Evolutionary conservation across 2,888 invertebrate genomes (phyloP).

Genomic region (Nymphalis c-album): DNA sequence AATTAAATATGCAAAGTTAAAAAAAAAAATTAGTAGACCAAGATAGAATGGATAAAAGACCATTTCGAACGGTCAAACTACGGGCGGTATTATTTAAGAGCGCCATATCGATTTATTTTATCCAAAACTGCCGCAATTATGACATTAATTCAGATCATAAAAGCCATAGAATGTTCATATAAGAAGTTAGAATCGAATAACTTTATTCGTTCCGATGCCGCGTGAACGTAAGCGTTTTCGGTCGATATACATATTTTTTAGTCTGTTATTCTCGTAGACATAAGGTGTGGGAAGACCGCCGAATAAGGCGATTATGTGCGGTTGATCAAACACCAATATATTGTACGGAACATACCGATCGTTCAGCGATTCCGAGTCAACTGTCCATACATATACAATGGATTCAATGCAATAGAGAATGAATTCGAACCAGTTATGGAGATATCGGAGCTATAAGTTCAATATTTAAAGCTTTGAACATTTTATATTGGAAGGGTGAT

Average conservation of each 20-base stretch:
- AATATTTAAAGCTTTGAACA: slow-evolving; percentile 53
- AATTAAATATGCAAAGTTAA: slow-evolving; percentile 45
- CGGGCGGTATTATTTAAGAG: slow-evolving; percentile 77
- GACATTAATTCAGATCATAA: slow-evolving; percentile 77
- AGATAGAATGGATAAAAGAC: slow-evolving; percentile 55
- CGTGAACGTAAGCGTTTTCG: slow-evolving; percentile 61
- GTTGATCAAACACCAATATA: slow-evolving; percentile 61
- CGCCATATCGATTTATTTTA: slow-evolving; percentile 77
- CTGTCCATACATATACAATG: slow-evolving; percentile 45
- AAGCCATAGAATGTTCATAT: slow-evolving; percentile 70
- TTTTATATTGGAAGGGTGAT: slow-evolving; percentile 64
- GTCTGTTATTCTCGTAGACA: slow-evolving; percentile 44
- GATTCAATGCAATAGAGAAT: slow-evolving; percentile 46
- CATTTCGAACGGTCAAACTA: slow-evolving; percentile 56
- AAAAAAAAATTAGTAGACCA: slow-evolving; percentile 57
- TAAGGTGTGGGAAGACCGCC: slow-evolving; percentile 68
- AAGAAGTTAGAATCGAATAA: slow-evolving; percentile 71
- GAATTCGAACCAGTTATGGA: slow-evolving; percentile 60
- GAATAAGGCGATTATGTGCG: slow-evolving; percentile 58
- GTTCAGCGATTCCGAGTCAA: slow-evolving; percentile 36
- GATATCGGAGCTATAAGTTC: slow-evolving; percentile 51
- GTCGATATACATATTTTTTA: slow-evolving; percentile 46
- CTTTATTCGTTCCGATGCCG: slow-evolving; percentile 65
- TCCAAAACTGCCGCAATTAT: slow-evolving; percentile 76
- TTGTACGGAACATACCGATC: slow-evolving; percentile 53